Base-by-base conservation (phyloP, 2,797 vertebrate species). In the Arrhamphus sclerolepis region DNA sequence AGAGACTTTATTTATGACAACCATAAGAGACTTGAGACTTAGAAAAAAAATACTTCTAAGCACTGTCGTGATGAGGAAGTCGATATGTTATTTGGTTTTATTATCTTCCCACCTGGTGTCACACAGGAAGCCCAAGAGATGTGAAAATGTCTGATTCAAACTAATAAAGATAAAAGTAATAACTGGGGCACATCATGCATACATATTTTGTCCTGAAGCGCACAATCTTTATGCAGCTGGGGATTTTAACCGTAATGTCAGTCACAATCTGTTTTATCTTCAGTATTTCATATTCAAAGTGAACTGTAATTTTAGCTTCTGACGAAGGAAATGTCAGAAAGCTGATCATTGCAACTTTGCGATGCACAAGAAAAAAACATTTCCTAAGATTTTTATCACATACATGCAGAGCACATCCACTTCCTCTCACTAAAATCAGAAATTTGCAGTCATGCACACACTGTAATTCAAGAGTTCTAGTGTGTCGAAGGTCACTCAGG, bases 401-500 rank as follows among this genome's bases (percentile, higher is more conserved):
- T 42, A 24, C 18, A 14, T 43, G 26, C 54, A 26, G 6, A 20
- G 53, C 7, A 41, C 40, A 76, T 29, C 9, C 3, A 44, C 13
- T 2, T 34, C 20, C 56, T 57, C 46, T 38, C 4, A 2, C 19
- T 28, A 38, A 16, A 53, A 56, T 50, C 5, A 26, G 20, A 48
- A 65, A 46, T 39, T 22, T 53, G 42, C 18, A 31, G 24, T 24
- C 39, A 26, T 47, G 18, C 54, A 50, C 13, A 40, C 22, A 48
- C 42, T 55, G 43, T 55, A 43, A 76, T 57, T 80, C 44, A 44
- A 49, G 13, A 20, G 46, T 61, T 60, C 56, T 22, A 60, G 51
- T 59, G 51, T 40, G 28, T 66, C 39, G 58, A 10, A 69, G 68
- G 70, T 81, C 70, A 50, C 31, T 46, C 18, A 3, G 51, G 47